A percentile compares a stretch with the other conserved stretches of the same genome.
phyloP scores from a whole-genome alignment of 2,797 vertebrate species.

The Dicrostonyx torquatus region DNA sequence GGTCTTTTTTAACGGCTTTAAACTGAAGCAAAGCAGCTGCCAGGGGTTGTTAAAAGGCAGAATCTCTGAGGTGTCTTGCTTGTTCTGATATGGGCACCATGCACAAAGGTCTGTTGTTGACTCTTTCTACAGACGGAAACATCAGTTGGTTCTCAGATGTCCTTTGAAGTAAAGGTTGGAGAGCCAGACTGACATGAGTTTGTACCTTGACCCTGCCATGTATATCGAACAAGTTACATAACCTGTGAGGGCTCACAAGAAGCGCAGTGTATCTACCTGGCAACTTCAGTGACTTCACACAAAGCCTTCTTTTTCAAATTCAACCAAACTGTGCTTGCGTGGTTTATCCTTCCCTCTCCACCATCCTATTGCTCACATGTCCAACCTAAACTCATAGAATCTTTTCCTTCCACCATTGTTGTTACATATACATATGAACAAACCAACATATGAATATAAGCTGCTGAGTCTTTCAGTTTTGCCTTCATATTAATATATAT shows the following conservation, averaged over 20 bases:
- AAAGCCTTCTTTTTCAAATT: neutral
- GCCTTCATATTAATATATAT: neutral
- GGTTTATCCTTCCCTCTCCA: neutral
- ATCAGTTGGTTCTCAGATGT: neutral
- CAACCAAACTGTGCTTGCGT: neutral
- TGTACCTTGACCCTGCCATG: neutral
- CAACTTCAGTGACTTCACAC: neutral
- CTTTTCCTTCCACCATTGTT: neutral
- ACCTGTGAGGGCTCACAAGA: neutral
- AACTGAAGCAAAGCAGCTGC: conserved; percentile 38
- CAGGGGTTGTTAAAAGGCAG: neutral
- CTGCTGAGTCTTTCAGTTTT: neutral
- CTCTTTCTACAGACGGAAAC: neutral
- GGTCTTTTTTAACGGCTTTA: conserved; percentile 50
- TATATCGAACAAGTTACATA: neutral
- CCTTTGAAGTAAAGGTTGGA: neutral
- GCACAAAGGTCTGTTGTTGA: neutral
- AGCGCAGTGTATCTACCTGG: neutral
- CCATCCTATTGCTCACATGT: neutral
- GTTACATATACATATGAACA: neutral
- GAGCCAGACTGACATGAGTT: neutral
- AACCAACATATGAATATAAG: neutral
- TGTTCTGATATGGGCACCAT: neutral
- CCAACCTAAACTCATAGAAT: neutral
- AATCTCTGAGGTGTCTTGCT: neutral